These are phyloP conservation scores for Colletes collaris DNA, from an alignment of 2,888 invertebrate genomes.

Conservation along the genomic window DNA sequence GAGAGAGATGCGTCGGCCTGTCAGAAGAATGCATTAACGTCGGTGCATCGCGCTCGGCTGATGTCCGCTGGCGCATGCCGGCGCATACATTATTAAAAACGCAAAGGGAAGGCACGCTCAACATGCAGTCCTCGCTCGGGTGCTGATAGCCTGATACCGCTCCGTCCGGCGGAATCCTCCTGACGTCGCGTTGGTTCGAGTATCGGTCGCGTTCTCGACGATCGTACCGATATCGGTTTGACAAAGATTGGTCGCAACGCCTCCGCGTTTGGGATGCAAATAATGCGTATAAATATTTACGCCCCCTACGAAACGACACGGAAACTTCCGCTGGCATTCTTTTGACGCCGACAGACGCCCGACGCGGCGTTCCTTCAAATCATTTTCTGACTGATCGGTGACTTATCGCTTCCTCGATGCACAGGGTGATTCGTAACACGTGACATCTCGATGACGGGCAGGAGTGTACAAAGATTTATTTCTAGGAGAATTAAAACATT, in stretches of 20 bases:
- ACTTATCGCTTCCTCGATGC: too few relatives aligned
- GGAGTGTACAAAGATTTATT: too few relatives aligned
- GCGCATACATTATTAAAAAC: constrained; percentile 47
- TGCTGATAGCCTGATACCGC: constrained; percentile 11
- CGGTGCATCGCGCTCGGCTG: constrained; percentile 1
- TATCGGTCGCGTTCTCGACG: constrained; percentile 19
- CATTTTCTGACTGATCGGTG: neutral
- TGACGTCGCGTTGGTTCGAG: constrained; percentile 39
- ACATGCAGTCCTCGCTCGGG: constrained; percentile 30
- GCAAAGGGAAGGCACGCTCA: constrained; percentile 18
- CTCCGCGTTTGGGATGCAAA: constrained; percentile 57
- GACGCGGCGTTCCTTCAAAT: constrained; percentile 9
- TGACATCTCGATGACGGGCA: too few relatives aligned
- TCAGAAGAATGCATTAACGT: constrained; percentile 27
- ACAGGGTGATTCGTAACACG: too few relatives aligned
- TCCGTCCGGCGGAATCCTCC: constrained; percentile 18
- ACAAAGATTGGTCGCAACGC: constrained; percentile 39
- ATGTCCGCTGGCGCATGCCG: constrained; percentile 15
- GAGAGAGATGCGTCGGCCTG: neutral
- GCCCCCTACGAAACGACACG: neutral
- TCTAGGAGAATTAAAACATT: too few relatives aligned
- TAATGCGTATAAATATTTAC: constrained; percentile 63
- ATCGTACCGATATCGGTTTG: constrained; percentile 30
- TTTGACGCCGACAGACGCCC: constrained; percentile 28
- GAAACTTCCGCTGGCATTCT: constrained; percentile 27